Conservation (phyloP, 2,797 vertebrate genomes). For the Crenuchus spilurus region DNA sequence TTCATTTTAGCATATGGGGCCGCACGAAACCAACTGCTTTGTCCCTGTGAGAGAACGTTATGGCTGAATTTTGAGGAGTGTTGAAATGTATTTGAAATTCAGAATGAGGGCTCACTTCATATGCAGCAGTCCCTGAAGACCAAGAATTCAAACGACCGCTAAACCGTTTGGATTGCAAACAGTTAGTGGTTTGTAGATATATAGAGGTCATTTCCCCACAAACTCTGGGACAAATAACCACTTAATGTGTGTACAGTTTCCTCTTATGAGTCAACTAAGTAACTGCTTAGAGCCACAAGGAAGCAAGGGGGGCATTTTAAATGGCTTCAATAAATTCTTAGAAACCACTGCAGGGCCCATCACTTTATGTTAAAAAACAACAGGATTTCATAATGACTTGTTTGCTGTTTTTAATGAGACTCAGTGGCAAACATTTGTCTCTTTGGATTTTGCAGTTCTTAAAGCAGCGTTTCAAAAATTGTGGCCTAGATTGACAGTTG, state of each 20-base stretch:
- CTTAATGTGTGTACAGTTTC: slow-evolving; percentile 46
- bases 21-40: slow-evolving; percentile 50
- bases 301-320: background rate
- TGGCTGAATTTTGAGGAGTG: slow-evolving; percentile 56
- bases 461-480: background rate
- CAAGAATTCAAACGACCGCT: slow-evolving; percentile 50
- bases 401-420: background rate
- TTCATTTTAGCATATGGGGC: slow-evolving; percentile 55
- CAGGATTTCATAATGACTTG: background rate
- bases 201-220: slow-evolving; percentile 53
- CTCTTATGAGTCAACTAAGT: slow-evolving; percentile 16
- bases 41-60: slow-evolving; percentile 51
- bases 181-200: slow-evolving; percentile 50
- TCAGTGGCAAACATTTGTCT: background rate
- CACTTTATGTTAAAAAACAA: background rate
- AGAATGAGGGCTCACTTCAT: slow-evolving; percentile 54
- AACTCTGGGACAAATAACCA: slow-evolving; percentile 49
- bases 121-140: slow-evolving; percentile 51
- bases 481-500: background rate
- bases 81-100: slow-evolving; percentile 61
- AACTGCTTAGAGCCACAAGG: background rate
- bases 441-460: background rate
- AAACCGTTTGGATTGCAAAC: slow-evolving; percentile 56
- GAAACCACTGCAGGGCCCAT: background rate
- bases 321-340: background rate